These are phyloP conservation scores for Hycleus phaleratus DNA, from an alignment of 1,140 invertebrate genomes.

Conservation along the genomic window DNA sequence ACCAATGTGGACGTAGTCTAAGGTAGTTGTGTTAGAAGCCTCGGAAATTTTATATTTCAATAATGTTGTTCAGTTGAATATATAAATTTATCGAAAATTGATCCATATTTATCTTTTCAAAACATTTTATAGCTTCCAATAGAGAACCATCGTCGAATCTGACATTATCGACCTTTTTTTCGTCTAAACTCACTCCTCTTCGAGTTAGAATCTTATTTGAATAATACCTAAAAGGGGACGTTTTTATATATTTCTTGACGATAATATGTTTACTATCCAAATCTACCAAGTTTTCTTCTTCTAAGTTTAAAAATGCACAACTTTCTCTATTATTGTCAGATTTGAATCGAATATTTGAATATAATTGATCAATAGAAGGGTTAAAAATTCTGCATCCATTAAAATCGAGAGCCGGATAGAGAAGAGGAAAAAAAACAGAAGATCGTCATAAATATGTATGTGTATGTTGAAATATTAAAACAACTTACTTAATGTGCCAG, in stretches of 20 bases:
- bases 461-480: conserved; percentile 36
- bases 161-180: conserved; percentile 4
- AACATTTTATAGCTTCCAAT: conserved; percentile 2
- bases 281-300: background rate
- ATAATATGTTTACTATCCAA: conserved; percentile 8
- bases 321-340: too few relatives aligned
- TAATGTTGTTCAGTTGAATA: conserved; percentile 7
- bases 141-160: background rate
- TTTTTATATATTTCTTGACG: background rate
- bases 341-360: too few relatives aligned
- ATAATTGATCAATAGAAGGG: too few relatives aligned
- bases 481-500: conserved; percentile 27
- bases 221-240: background rate
- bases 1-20: too few relatives aligned
- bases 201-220: conserved; percentile 1
- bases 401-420: too few relatives aligned
- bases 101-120: conserved; percentile 11
- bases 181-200: background rate
- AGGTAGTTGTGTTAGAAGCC: background rate
- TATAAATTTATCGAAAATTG: background rate
- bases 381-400: too few relatives aligned
- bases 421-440: too few relatives aligned
- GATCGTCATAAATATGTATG: conserved; percentile 33
- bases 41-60: conserved; percentile 9
- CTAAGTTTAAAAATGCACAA: too few relatives aligned